phyloP scores from a whole-genome alignment of 2,113 vertebrate species.

The Symphodus melops region DNA sequence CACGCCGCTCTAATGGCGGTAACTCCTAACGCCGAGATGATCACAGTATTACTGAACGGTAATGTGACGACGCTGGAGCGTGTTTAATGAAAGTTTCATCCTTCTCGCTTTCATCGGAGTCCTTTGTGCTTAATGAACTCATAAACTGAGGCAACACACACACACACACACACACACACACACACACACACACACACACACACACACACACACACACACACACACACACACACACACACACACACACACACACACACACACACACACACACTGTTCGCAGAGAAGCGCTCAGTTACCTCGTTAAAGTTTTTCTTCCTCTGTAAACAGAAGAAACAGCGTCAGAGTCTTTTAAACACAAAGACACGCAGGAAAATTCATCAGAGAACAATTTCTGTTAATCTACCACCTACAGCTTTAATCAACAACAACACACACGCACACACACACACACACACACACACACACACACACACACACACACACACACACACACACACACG shows the following conservation, averaged over 20 bases:
- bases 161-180: neutral
- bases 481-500: conserved; percentile 1
- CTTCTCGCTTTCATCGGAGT: neutral
- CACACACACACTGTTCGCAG: neutral
- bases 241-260: neutral
- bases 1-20: neutral
- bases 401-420: conserved; percentile 57
- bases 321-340: neutral
- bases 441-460: neutral
- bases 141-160: conserved; percentile 20
- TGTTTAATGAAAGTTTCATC: neutral
- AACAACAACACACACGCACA: conserved; percentile 28
- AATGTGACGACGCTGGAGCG: neutral
- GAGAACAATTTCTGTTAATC: conserved; percentile 39
- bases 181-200: neutral
- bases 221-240: neutral
- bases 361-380: conserved; percentile 19
- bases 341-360: neutral
- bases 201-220: conserved; percentile 1
- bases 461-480: neutral
- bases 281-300: neutral
- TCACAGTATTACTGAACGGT: neutral
- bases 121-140: conserved; percentile 1
- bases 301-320: conserved; percentile 11
- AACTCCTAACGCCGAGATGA: neutral